Percentiles rank a stretch among this genome's conserved stretches.
These are phyloP conservation scores for Hipposideros larvatus DNA, from an alignment of 2,797 vertebrate genomes.

Conservation along the genomic window DNA sequence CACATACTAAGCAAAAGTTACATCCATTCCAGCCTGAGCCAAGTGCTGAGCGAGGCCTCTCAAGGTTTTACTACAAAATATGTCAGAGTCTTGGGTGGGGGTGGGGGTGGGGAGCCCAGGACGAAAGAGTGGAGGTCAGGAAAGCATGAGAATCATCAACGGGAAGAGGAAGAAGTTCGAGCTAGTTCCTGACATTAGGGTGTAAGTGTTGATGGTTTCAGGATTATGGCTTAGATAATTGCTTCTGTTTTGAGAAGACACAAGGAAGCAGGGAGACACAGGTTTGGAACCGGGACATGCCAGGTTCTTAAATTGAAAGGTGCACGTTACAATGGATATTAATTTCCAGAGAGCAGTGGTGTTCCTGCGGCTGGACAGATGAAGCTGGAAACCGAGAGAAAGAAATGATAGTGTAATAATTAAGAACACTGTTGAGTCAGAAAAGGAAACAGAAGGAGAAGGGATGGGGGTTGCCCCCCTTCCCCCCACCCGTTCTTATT, in stretches of 20 bases:
- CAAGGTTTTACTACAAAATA: slow-evolving; percentile 56
- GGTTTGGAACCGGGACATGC: neutral
- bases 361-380: neutral
- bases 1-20: neutral
- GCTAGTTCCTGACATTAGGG: neutral
- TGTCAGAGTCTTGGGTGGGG: neutral
- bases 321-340: neutral
- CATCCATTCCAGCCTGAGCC: neutral
- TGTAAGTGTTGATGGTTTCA: neutral
- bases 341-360: neutral
- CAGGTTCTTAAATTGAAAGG: neutral
- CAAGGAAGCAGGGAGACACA: slow-evolving; percentile 40
- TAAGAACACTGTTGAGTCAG: neutral
- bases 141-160: neutral
- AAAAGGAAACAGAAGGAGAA: neutral
- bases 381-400: neutral
- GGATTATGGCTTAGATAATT: slow-evolving; percentile 50
- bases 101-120: neutral
- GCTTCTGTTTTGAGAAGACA: slow-evolving; percentile 51
- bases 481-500: rapidly evolving
- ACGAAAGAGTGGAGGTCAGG: neutral
- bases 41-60: neutral
- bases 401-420: neutral
- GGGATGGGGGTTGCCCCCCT: too few species aligned
- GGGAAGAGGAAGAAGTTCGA: neutral